Percentiles rank a stretch among this genome's conserved stretches.
Evolutionary conservation across 2,888 invertebrate genomes (phyloP).

Genomic region (Dicycla oo): DNA sequence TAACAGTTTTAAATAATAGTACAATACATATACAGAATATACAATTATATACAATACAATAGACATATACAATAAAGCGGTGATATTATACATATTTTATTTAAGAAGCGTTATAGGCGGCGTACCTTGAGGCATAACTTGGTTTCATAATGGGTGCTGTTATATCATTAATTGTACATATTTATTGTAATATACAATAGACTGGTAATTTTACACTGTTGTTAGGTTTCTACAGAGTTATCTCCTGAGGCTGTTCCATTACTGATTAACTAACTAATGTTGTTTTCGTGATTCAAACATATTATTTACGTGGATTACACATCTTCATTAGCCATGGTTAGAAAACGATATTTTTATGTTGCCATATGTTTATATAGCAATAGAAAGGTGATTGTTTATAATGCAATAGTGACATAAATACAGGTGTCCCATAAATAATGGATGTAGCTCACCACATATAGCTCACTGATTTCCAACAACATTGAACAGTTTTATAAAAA

Average conservation of each 20-base stretch:
- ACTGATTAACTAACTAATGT: slow-evolving; percentile 55
- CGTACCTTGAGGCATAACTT: slow-evolving; percentile 75
- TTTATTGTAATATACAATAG: slow-evolving; percentile 90
- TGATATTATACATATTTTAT: slow-evolving; percentile 85
- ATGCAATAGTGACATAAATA: slow-evolving; percentile 48
- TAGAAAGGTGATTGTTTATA: slow-evolving; percentile 29
- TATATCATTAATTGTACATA: slow-evolving; percentile 89
- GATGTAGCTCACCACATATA: no score
- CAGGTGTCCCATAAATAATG: no score
- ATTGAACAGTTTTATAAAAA: no score
- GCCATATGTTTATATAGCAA: slow-evolving; percentile 40
- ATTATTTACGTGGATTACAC: slow-evolving; percentile 53
- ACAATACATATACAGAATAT: slow-evolving; percentile 84
- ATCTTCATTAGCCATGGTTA: slow-evolving; percentile 29
- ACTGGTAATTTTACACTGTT: slow-evolving; percentile 89
- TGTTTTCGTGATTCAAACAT: slow-evolving; percentile 51
- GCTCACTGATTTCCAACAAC: no score
- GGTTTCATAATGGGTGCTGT: slow-evolving; percentile 89
- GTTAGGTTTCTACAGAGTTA: slow-evolving; percentile 90
- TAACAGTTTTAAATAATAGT: slow-evolving; percentile 80
- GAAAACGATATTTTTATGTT: slow-evolving; percentile 35
- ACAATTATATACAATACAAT: slow-evolving; percentile 80
- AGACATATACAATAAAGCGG: slow-evolving; percentile 80
- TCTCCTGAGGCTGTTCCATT: slow-evolving; percentile 77
- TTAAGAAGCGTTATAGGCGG: slow-evolving; percentile 81